These are phyloP conservation scores for Dicyrtomina minuta DNA, from an alignment of 2,888 invertebrate species.

Conservation along the genomic window DNA sequence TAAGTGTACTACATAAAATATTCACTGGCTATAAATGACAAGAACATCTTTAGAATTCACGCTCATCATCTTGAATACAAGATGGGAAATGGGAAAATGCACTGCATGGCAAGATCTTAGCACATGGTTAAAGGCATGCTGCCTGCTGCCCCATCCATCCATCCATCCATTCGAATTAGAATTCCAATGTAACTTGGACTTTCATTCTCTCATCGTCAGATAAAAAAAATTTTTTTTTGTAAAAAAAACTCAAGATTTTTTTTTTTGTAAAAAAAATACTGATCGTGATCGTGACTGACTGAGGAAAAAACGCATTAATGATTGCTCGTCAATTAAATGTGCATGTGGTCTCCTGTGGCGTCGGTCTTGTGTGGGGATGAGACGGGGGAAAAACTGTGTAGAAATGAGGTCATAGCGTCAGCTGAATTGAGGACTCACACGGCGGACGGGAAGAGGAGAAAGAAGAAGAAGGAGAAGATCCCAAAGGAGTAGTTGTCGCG, in stretches of 20 bases:
- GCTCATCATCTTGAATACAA: too few relatives aligned
- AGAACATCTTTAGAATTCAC: too few relatives aligned
- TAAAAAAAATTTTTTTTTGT: not conserved
- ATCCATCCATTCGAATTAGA: too few relatives aligned
- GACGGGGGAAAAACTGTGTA: not conserved
- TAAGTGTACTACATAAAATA: too few relatives aligned
- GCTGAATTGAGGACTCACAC: too few relatives aligned
- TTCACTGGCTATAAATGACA: too few relatives aligned
- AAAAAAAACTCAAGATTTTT: not conserved
- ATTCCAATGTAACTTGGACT: not conserved
- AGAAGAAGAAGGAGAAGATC: not conserved
- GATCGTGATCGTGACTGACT: not conserved
- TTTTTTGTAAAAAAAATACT: not conserved
- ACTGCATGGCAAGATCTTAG: too few relatives aligned
- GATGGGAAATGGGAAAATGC: too few relatives aligned
- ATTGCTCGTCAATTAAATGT: not conserved
- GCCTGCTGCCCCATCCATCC: too few relatives aligned
- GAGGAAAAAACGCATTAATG: not conserved
- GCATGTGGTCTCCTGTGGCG: too few relatives aligned
- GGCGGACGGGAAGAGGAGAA: not conserved
- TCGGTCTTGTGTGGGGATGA: too few relatives aligned
- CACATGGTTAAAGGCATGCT: too few relatives aligned
- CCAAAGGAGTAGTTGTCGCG: slow-evolving; percentile 25
- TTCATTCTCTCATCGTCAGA: not conserved
- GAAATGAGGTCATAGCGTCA: not conserved